Conservation (phyloP, 2,113 vertebrate species). For the Salminus brasiliensis region DNA sequence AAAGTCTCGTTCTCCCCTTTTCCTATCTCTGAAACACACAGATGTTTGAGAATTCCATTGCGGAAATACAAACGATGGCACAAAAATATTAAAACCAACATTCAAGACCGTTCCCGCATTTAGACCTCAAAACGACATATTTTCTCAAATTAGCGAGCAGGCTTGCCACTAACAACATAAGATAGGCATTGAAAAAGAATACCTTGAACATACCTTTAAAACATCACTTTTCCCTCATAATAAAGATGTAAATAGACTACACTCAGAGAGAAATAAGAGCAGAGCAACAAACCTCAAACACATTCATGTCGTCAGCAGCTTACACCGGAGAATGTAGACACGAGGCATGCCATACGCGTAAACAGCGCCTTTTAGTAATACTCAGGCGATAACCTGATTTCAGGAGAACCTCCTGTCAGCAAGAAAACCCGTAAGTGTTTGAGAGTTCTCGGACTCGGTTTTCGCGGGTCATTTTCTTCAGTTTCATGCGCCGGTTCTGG, state of each 20-base stretch:
- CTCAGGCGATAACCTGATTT: constrained; percentile 58
- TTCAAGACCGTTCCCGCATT: too few species aligned
- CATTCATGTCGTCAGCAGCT: constrained; percentile 51
- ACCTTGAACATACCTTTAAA: background rate
- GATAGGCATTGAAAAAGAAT: background rate
- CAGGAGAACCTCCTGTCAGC: constrained; percentile 71
- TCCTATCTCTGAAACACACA: too few species aligned
- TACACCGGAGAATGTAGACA: constrained; percentile 53
- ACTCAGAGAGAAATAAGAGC: constrained; percentile 58
- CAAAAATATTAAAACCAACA: background rate
- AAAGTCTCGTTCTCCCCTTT: too few species aligned
- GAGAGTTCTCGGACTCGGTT: constrained; percentile 95
- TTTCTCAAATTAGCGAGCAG: background rate
- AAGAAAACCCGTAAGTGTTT: constrained; percentile 94
- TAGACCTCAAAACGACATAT: background rate
- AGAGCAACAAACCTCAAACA: constrained; percentile 38
- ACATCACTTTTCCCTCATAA: background rate
- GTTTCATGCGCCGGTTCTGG: constrained; percentile 97
- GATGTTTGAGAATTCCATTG: too few species aligned
- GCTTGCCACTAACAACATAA: background rate
- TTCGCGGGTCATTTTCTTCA: constrained; percentile 99
- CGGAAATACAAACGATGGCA: too few species aligned
- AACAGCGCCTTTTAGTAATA: constrained; percentile 5
- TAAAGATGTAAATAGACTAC: constrained; percentile 12
- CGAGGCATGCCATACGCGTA: constrained; percentile 31